These are phyloP conservation scores for Podargus strigoides DNA, from an alignment of 2,797 vertebrate genomes.

Conservation along the genomic window DNA sequence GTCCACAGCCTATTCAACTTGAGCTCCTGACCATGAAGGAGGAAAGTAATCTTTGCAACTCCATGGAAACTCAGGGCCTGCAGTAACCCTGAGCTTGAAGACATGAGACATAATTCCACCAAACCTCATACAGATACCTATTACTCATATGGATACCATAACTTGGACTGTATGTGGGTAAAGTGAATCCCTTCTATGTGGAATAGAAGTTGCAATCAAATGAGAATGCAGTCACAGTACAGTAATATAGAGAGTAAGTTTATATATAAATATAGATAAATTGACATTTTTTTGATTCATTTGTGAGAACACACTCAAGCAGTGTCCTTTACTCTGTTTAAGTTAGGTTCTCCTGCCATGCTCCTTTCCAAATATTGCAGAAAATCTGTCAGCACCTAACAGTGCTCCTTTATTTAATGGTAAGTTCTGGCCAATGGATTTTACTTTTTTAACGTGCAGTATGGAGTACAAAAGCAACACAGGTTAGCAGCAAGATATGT, in stretches of 20 bases:
- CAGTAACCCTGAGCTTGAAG: not conserved
- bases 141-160: not conserved
- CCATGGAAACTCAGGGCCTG: not conserved
- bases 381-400: not conserved
- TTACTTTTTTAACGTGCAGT: not conserved
- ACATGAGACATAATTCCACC: not conserved
- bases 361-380: not conserved
- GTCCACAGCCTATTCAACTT: not conserved
- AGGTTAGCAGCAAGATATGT: not conserved
- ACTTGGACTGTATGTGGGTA: not conserved
- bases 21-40: not conserved
- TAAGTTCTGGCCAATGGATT: not conserved
- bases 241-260: not conserved
- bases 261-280: not conserved
- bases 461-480: not conserved
- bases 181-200: not conserved
- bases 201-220: not conserved
- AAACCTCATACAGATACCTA: fast-evolving
- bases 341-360: not conserved
- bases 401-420: not conserved
- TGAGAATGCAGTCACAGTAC: not conserved
- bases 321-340: not conserved
- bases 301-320: not conserved
- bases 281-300: not conserved
- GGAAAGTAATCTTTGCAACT: not conserved